Evolutionary conservation across 92 coral and sea anemone species (phyloP).

Genomic region (Heliopora coerulea): DNA sequence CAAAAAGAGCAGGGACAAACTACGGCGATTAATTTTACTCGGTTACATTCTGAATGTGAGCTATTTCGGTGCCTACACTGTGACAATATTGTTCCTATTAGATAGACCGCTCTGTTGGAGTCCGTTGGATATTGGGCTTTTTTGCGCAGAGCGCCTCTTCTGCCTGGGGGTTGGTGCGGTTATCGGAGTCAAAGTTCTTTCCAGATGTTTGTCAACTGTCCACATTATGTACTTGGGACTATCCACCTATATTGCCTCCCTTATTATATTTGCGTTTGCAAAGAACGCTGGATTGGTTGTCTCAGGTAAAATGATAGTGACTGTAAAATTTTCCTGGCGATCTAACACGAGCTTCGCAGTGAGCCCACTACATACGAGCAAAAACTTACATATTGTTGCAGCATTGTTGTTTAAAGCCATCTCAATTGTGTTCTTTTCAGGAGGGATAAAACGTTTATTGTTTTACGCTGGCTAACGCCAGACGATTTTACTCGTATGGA

Average conservation of each 20-base stretch:
- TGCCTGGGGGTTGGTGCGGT: constrained; percentile 70
- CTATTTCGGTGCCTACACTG: constrained; percentile 25
- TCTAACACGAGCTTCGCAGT: too few relatives aligned
- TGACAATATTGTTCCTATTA: constrained; percentile 30
- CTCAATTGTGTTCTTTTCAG: too few relatives aligned
- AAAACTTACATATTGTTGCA: too few relatives aligned
- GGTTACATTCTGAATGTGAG: constrained; percentile 16
- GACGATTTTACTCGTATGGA: too few relatives aligned
- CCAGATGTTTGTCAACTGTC: constrained; percentile 40
- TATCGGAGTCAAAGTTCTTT: constrained; percentile 55
- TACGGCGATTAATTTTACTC: constrained; percentile 16
- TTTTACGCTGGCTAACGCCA: too few relatives aligned
- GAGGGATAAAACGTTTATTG: too few relatives aligned
- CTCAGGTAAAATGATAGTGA: constrained; percentile 12
- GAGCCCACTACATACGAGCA: too few relatives aligned
- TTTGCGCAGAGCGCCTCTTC: constrained; percentile 65
- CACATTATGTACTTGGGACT: constrained; percentile 28
- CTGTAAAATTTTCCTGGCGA: too few relatives aligned
- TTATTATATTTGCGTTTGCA: constrained; percentile 31
- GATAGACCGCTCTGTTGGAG: constrained; percentile 35
- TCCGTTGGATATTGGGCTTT: constrained; percentile 32
- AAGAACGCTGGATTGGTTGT: constrained; percentile 14
- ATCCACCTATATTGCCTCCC: constrained; percentile 18
- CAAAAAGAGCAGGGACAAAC: not conserved
- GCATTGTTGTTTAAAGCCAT: too few relatives aligned